A percentile compares a stretch with the other conserved stretches of the same genome.
These are phyloP conservation scores for Parnassius apollo DNA, from an alignment of 2,888 invertebrate species.

Conservation along the genomic window DNA sequence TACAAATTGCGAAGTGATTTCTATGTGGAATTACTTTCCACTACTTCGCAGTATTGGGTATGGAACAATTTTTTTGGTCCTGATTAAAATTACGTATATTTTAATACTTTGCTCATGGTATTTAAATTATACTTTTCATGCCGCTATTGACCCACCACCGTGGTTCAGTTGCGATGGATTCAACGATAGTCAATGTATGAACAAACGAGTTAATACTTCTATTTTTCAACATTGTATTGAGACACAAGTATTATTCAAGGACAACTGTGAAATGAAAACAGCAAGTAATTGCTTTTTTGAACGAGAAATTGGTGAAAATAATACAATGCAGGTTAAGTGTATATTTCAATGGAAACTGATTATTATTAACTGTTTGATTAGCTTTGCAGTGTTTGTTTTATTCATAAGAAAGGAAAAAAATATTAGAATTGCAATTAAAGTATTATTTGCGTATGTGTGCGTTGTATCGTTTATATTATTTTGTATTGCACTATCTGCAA, in stretches of 20 bases:
- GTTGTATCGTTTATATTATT: slow-evolving; percentile 50
- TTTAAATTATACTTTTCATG: slow-evolving; percentile 57
- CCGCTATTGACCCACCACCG: slow-evolving; percentile 58
- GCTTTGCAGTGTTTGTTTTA: slow-evolving; percentile 49
- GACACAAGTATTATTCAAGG: slow-evolving; percentile 54
- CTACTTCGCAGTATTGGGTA: slow-evolving; percentile 59
- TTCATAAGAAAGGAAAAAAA: slow-evolving; percentile 55
- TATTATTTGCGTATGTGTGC: slow-evolving; percentile 46
- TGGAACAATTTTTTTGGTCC: slow-evolving; percentile 50
- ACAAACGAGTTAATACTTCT: slow-evolving; percentile 62
- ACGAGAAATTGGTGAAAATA: slow-evolving; percentile 57
- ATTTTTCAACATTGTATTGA: slow-evolving; percentile 68
- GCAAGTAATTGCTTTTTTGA: slow-evolving; percentile 64
- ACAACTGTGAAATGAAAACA: slow-evolving; percentile 66
- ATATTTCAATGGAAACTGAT: slow-evolving; percentile 54
- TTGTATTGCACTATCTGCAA: slow-evolving; percentile 56
- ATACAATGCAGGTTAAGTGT: slow-evolving; percentile 43
- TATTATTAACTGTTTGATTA: slow-evolving; percentile 40
- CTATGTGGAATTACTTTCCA: slow-evolving; percentile 67
- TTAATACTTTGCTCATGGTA: slow-evolving; percentile 61
- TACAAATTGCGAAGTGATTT: slow-evolving; percentile 55
- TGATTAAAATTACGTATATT: slow-evolving; percentile 54
- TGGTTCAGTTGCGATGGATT: slow-evolving; percentile 65
- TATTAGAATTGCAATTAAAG: slow-evolving; percentile 47
- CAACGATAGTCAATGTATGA: slow-evolving; percentile 58